phyloP scores from a whole-genome alignment of 1,140 invertebrate genomes.

The silkworm (Bombyx mori) region DNA sequence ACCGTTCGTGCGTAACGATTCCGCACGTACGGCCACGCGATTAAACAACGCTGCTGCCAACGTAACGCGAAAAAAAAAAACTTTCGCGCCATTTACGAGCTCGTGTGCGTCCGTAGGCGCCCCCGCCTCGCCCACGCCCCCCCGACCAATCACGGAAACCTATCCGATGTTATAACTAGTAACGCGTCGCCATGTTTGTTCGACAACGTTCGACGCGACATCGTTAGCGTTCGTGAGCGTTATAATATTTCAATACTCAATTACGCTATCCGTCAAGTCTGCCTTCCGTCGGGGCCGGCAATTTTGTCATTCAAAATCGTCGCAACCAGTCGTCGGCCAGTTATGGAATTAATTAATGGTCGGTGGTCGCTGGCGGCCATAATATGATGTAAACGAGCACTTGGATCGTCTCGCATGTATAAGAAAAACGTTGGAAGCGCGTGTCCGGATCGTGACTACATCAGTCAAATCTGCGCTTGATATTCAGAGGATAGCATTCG shows the following conservation, averaged over 20 bases:
- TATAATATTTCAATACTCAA: slow-evolving; percentile 42
- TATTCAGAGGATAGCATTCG: slow-evolving; percentile 36
- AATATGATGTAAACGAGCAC: slow-evolving; percentile 32
- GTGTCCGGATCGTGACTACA: slow-evolving; percentile 37
- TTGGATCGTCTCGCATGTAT: slow-evolving; percentile 18
- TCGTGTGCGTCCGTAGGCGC: slow-evolving; percentile 26
- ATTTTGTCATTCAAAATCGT: slow-evolving; percentile 55
- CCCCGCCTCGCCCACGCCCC: slow-evolving; percentile 17
- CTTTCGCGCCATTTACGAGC: slow-evolving; percentile 25
- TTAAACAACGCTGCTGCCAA: slow-evolving; percentile 18
- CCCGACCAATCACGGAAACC: slow-evolving; percentile 40
- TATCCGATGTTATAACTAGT: slow-evolving; percentile 39
- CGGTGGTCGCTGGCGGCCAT: slow-evolving; percentile 22
- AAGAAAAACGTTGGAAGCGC: slow-evolving; percentile 36
- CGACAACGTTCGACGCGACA: slow-evolving; percentile 18
- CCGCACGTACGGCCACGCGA: slow-evolving; percentile 26
- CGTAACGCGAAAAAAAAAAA: slow-evolving; percentile 21
- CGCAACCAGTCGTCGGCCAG: slow-evolving; percentile 25
- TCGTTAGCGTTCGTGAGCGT: slow-evolving; percentile 20
- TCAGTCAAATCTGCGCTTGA: slow-evolving; percentile 47
- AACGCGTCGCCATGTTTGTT: slow-evolving; percentile 10
- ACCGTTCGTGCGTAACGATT: slow-evolving; percentile 20
- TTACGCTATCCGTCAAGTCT: slow-evolving; percentile 38
- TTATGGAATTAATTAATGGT: slow-evolving; percentile 44
- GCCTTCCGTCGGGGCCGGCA: slow-evolving; percentile 25